Evolutionary conservation across 2,797 vertebrate genomes (phyloP).

Genomic region (Echiichthys vipera): DNA sequence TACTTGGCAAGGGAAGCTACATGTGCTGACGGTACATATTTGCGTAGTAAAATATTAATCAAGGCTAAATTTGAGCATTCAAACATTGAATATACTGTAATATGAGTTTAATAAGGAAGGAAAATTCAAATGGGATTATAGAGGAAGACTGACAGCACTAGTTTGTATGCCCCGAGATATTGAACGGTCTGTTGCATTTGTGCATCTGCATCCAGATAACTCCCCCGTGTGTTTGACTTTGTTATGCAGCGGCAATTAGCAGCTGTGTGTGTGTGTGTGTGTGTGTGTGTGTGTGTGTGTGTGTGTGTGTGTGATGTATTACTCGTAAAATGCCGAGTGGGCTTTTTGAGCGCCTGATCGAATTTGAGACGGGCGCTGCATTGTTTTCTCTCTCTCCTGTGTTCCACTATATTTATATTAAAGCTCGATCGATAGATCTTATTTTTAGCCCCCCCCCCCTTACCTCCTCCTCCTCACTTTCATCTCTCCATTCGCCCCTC

Average conservation of each 20-base stretch:
- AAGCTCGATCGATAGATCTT: slow-evolving; percentile 51
- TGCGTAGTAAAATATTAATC: too few species aligned
- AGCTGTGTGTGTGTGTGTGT: neutral
- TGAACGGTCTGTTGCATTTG: neutral
- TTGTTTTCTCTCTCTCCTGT: neutral
- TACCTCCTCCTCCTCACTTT: neutral
- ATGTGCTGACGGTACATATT: too few species aligned
- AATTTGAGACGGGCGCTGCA: slow-evolving; percentile 2
- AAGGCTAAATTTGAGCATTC: too few species aligned
- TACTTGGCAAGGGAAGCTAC: too few species aligned
- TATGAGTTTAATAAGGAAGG: too few species aligned
- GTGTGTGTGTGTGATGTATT: slow-evolving; percentile 11
- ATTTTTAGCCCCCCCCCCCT: slow-evolving; percentile 39
- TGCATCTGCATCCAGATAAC: neutral
- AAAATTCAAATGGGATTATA: too few species aligned
- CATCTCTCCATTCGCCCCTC: slow-evolving; percentile 1
- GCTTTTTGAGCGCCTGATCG: slow-evolving; percentile 13
- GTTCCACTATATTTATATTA: slow-evolving; percentile 32
- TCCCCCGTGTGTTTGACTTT: neutral
- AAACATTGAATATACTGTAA: too few species aligned
- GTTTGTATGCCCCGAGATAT: too few species aligned
- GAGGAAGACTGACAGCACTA: too few species aligned
- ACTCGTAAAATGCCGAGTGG: slow-evolving; percentile 21
- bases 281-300: neutral
- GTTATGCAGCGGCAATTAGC: slow-evolving; percentile 14